Conservation (phyloP, 2,113 vertebrate genomes). For the Serilophus lunatus region DNA sequence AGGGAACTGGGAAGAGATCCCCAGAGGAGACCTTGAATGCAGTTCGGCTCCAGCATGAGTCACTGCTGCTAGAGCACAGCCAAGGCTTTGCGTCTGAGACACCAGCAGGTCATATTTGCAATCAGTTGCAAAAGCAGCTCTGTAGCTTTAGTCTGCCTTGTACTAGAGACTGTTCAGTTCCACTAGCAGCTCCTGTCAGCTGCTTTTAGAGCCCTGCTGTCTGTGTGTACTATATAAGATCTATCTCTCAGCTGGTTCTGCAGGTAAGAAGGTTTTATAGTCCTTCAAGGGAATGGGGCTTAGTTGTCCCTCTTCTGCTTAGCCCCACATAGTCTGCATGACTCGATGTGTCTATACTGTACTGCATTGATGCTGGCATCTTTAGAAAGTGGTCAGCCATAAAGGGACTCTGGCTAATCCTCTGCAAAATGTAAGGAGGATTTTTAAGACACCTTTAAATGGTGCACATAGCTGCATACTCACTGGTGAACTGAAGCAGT, state of each 20-base stretch:
- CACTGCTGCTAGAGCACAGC: background rate
- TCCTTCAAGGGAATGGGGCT: background rate
- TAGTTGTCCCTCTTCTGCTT: background rate
- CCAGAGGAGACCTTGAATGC: background rate
- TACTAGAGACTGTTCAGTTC: background rate
- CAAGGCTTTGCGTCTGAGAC: background rate
- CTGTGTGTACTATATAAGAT: accelerated
- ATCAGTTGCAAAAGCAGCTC: background rate
- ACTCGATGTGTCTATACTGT: too few relatives aligned
- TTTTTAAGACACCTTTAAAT: background rate
- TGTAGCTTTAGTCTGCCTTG: background rate
- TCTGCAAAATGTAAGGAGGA: background rate
- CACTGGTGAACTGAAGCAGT: background rate
- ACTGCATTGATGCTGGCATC: background rate
- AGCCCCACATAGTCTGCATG: background rate
- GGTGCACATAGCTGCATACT: background rate
- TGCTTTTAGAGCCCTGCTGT: background rate
- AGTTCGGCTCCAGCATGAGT: background rate
- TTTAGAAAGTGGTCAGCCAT: background rate
- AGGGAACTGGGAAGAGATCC: background rate
- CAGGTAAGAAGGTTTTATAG: background rate
- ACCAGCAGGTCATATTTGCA: background rate
- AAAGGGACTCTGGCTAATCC: background rate
- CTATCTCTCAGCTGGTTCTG: background rate
- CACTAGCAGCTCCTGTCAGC: background rate